Evolutionary conservation across 92 coral and sea anemone species (phyloP).

Genomic region (Palythoa caribaeorum): DNA sequence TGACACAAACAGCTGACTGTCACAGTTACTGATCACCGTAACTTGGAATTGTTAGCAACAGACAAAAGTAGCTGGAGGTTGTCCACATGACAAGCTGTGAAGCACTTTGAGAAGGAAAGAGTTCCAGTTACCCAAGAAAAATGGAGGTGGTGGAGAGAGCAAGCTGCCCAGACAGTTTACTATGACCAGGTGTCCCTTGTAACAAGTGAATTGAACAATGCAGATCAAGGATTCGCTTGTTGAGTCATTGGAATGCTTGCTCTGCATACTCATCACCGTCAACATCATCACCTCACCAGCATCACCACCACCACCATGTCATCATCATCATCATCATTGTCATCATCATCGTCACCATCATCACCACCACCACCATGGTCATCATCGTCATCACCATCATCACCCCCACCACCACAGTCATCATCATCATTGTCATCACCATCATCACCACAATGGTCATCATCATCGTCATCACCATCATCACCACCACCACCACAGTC

Average conservation of each 20-base stretch:
- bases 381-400: too few relatives aligned
- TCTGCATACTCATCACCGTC: too few relatives aligned
- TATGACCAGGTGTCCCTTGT: neutral
- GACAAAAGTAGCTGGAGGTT: constrained; percentile 26
- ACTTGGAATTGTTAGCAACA: constrained; percentile 4
- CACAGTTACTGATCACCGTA: neutral
- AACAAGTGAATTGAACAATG: constrained; percentile 14
- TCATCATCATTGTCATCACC: too few relatives aligned
- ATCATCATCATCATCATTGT: too few relatives aligned
- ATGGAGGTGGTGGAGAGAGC: constrained; percentile 2
- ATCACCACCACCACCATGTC: too few relatives aligned
- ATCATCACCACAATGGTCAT: too few relatives aligned
- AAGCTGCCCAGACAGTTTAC: neutral
- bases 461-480: too few relatives aligned
- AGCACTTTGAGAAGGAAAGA: constrained; percentile 30
- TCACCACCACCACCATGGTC: too few relatives aligned
- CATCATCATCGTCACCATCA: too few relatives aligned
- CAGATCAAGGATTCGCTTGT: constrained; percentile 25
- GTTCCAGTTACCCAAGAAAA: constrained; percentile 25
- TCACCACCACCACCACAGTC: too few relatives aligned
- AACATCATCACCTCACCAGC: too few relatives aligned
- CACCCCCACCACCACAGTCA: too few relatives aligned
- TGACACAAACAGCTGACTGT: constrained; percentile 19
- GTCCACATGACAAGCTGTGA: constrained; percentile 2
- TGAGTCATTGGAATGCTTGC: constrained; percentile 20